A percentile compares a stretch with the other conserved stretches of the same genome.
Evolutionary conservation across 2,888 invertebrate genomes (phyloP).

Genomic region (Drosophila putrida): DNA sequence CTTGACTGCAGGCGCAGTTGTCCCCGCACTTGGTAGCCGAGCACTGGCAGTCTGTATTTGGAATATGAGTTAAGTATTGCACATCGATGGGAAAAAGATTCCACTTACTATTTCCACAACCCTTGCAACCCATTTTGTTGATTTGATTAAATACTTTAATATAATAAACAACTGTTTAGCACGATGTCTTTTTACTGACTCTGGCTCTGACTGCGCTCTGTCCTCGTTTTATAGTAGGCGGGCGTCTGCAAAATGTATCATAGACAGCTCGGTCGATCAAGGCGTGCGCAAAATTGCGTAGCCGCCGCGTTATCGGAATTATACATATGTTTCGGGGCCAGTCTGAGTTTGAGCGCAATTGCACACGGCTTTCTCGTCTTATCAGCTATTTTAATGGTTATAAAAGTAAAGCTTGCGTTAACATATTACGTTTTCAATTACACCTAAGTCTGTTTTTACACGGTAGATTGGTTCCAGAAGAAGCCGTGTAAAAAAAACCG

Average conservation of each 20-base stretch:
- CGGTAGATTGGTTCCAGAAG: too few relatives aligned
- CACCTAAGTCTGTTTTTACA: too few relatives aligned
- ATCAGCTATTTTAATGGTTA: conserved; percentile 36
- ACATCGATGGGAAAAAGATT: too few relatives aligned
- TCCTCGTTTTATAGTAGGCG: conserved; percentile 54
- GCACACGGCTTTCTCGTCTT: conserved; percentile 61
- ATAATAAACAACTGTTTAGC: conserved; percentile 4
- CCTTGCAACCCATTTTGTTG: conserved; percentile 73
- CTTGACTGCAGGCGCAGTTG: conserved; percentile 73
- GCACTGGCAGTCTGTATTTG: conserved; percentile 70
- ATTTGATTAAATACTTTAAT: background rate
- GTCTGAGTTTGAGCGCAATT: conserved; percentile 33
- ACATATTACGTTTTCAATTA: background rate
- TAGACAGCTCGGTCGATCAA: conserved; percentile 29
- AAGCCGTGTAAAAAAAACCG: too few relatives aligned
- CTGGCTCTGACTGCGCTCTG: conserved; percentile 1
- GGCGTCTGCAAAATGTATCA: background rate
- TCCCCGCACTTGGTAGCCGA: conserved; percentile 72
- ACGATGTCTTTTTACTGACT: conserved; percentile 15
- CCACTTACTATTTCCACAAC: conserved; percentile 73
- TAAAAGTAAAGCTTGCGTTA: conserved; percentile 31
- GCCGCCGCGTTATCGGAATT: conserved; percentile 7
- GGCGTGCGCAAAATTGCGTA: conserved; percentile 53
- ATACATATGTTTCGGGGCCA: conserved; percentile 36
- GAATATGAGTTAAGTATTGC: background rate